Evolutionary conservation across 2,113 vertebrate genomes (phyloP), one percentile per base, ranked within the genome.

Genomic region (Calidris pugnax): DNA sequence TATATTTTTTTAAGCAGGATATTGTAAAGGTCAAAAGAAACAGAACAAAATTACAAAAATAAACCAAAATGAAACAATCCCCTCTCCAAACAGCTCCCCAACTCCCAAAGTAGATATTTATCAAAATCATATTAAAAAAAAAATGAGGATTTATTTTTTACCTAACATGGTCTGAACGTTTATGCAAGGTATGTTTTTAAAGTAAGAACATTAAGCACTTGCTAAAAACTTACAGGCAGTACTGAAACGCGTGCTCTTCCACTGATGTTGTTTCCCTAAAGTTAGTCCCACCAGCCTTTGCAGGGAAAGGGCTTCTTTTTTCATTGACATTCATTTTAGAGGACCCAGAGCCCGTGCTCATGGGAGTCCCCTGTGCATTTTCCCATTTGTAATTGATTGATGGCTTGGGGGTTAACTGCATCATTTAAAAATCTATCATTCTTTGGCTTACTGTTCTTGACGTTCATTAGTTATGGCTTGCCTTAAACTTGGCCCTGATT

Each of bases 391-490:
- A 78, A 92, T 89, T 87, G 80, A 92, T 68, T 85, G 48, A 64
- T 91, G 87, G 89, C 77, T 92, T 75, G 35, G 4, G 63, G 82
- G 64, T 91, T 96, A 94, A 92, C 76, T 60, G 72, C 76, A 86
- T 63, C 18, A 63, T 86, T 94, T 86, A 90, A 89, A 95, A 92
- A 93, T 93, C 92, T 84, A 71, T 92, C 79, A 92, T 74, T 80
- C 51, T 75, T 78, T 86, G 63, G 39, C 43, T 77, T 64, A 28
- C 72, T 81, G 43, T 35, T 88, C 73, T 18, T 90, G 90, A 39
- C 3, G 2, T 51, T 86, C 83, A 53, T 90, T 76, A 82, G 56
- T 68, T 60, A 64, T 27, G 48, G 68, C 76, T 78, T 85, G 79
- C 86, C 79, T 92, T 84, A 89, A 68, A 77, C 43, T 81, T 56